phyloP scores from a whole-genome alignment of 2,797 vertebrate genomes.

The Mus caroli region DNA sequence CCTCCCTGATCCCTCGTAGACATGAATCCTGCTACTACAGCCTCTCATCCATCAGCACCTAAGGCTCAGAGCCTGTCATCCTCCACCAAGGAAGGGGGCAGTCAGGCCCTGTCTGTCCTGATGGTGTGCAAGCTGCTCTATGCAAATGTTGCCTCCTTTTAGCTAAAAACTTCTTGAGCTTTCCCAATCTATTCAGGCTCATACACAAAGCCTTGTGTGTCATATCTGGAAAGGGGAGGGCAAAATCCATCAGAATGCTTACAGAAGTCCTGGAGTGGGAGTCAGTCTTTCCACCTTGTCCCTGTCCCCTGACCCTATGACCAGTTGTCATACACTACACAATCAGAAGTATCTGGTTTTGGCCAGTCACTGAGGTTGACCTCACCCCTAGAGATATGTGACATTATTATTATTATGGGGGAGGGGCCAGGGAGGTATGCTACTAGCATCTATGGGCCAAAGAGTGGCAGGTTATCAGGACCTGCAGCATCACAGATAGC shows the following conservation, averaged over 20 bases:
- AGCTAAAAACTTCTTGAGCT: background rate
- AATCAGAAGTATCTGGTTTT: accelerated
- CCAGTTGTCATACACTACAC: accelerated
- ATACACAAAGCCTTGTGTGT: background rate
- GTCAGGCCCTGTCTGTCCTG: accelerated
- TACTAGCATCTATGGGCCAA: background rate
- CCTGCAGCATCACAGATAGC: accelerated
- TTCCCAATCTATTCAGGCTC: background rate
- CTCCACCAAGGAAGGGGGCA: accelerated
- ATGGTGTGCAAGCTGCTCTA: background rate
- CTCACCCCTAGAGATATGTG: background rate
- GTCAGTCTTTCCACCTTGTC: background rate
- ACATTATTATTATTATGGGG: too few relatives aligned
- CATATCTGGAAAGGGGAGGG: background rate
- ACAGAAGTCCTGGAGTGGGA: background rate
- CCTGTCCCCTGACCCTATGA: too few relatives aligned
- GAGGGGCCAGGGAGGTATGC: background rate
- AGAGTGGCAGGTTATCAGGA: background rate
- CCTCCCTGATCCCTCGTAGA: accelerated
- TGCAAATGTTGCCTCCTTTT: background rate
- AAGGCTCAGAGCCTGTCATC: too few relatives aligned
- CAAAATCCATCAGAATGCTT: background rate
- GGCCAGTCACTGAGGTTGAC: background rate
- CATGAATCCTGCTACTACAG: background rate
- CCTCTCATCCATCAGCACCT: background rate